Evolutionary conservation across 1,140 invertebrate genomes (phyloP), one percentile per base, ranked within the genome.

Genomic region (Drosophila gunungcola): DNA sequence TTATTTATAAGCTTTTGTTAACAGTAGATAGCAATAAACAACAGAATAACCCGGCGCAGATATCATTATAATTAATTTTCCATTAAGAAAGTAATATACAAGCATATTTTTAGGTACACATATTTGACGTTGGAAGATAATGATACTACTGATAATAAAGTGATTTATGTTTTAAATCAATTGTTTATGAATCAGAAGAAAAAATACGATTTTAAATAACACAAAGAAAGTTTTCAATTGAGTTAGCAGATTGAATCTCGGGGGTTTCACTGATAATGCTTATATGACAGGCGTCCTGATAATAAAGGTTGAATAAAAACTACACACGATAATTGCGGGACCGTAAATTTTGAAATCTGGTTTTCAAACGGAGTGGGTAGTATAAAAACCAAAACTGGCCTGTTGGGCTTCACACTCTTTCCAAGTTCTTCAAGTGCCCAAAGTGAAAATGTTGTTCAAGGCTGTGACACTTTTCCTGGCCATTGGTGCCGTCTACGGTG

Each of bases 351-450:
- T 0, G n/a, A 34, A 51, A 48, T 36, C 38, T 10, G 38, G 16
- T 36, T 36, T 32, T 27, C 5, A 13, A 42, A 21, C 42, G 27
- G 13, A 2, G 7, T 10, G 27, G 54, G 12, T 21, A 0, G 38
- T 67, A 70, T 70, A 70, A 70, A 70, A 70, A 29, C 12, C 41
- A 41, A 10, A 13, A 13, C 13, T n/a, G n/a, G 4, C 11, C 5
- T 25, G 10, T 13, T 4, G 3, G n/a, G 2, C 25, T n/a, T 10
- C 51, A 34, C 21, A 43, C 7, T 67, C 2, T 29, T 4, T 16
- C 0, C 32, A 12, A 38, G 41, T 39, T 42, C 4, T 11, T 38
- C 21, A 21, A 38, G 34, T 25, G 11, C 9, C 29, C 5, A n/a
- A 29, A 36, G 46, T 69, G 0, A 67, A 67, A 54, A 70, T 70